These are phyloP conservation scores for Tetheella fluctuosa DNA, from an alignment of 2,888 invertebrate species.

Conservation along the genomic window DNA sequence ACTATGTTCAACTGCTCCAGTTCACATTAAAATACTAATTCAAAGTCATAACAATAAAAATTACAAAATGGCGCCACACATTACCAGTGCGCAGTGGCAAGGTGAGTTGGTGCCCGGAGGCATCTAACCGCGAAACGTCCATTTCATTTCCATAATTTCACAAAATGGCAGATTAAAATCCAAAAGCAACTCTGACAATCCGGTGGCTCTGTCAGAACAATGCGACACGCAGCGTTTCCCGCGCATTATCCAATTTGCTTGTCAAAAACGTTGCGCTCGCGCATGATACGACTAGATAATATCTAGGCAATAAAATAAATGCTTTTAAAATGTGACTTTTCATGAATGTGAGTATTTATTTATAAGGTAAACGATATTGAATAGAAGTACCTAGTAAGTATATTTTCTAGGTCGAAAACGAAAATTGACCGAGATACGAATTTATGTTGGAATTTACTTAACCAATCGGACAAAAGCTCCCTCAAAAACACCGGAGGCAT, in stretches of 20 bases:
- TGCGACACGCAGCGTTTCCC: slow-evolving; percentile 62
- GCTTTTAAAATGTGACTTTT: slow-evolving; percentile 41
- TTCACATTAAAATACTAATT: slow-evolving; percentile 50
- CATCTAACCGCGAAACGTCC: slow-evolving; percentile 81
- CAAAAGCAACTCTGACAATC: slow-evolving; percentile 76
- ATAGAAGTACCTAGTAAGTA: no score
- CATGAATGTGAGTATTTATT: slow-evolving; percentile 26
- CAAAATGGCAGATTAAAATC: slow-evolving; percentile 79
- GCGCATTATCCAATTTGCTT: slow-evolving; percentile 79
- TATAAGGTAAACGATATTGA: slow-evolving; percentile 8
- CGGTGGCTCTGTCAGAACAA: slow-evolving; percentile 70
- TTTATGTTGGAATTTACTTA: background rate
- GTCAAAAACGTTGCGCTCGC: slow-evolving; percentile 73
- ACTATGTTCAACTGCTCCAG: slow-evolving; percentile 21
- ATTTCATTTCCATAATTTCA: slow-evolving; percentile 81
- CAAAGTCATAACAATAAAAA: slow-evolving; percentile 66
- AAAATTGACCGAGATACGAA: background rate
- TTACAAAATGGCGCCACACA: slow-evolving; percentile 59
- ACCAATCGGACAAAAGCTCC: background rate
- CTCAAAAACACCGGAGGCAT: slow-evolving; percentile 18
- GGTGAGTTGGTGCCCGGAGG: slow-evolving; percentile 48
- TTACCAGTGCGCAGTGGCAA: slow-evolving; percentile 27
- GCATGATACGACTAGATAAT: slow-evolving; percentile 38
- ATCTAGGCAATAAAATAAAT: slow-evolving; percentile 44
- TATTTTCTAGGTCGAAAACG: background rate